phyloP scores from a whole-genome alignment of 2,888 invertebrate genomes.

The Himalopsyche tibetana region DNA sequence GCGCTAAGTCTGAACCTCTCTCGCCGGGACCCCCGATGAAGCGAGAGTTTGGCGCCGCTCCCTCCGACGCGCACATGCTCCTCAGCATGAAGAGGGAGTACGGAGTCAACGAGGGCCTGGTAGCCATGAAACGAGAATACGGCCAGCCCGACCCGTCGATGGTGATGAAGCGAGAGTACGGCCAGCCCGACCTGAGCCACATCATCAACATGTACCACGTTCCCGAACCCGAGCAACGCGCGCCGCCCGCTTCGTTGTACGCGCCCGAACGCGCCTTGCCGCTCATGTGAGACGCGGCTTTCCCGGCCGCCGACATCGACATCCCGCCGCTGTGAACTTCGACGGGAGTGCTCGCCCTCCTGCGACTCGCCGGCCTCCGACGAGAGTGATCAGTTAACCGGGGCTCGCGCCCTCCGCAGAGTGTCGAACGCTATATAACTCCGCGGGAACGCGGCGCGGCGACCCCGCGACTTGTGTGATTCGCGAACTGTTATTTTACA shows the following conservation, averaged over 20 bases:
- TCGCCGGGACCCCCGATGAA: constrained; percentile 83
- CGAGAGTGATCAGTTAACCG: constrained; percentile 66
- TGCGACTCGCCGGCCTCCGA: constrained; percentile 77
- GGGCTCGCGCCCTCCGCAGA: constrained; percentile 51
- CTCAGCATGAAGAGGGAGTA: constrained; percentile 74
- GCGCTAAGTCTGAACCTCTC: constrained; percentile 92
- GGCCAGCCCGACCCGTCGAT: constrained; percentile 72
- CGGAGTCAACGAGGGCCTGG: constrained; percentile 74
- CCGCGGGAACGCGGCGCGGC: constrained; percentile 24
- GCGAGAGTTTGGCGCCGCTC: constrained; percentile 73
- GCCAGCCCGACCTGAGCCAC: constrained; percentile 80
- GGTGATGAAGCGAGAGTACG: constrained; percentile 85
- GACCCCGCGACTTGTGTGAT: background rate
- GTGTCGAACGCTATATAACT: background rate
- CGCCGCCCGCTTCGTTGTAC: constrained; percentile 71
- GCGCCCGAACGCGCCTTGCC: constrained; percentile 79
- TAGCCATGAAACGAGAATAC: constrained; percentile 76
- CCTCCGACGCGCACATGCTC: constrained; percentile 71
- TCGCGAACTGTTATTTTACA: constrained; percentile 45
- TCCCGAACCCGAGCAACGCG: constrained; percentile 79
- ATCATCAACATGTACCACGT: constrained; percentile 83
- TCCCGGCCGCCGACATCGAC: constrained; percentile 81
- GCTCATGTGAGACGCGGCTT: constrained; percentile 81
- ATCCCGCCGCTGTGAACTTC: constrained; percentile 80
- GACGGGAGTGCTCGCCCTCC: constrained; percentile 75